A percentile compares a stretch with the other conserved stretches of the same genome.
These are phyloP conservation scores for Anguilla japonica DNA, from an alignment of 2,113 vertebrate genomes.

Conservation along the genomic window DNA sequence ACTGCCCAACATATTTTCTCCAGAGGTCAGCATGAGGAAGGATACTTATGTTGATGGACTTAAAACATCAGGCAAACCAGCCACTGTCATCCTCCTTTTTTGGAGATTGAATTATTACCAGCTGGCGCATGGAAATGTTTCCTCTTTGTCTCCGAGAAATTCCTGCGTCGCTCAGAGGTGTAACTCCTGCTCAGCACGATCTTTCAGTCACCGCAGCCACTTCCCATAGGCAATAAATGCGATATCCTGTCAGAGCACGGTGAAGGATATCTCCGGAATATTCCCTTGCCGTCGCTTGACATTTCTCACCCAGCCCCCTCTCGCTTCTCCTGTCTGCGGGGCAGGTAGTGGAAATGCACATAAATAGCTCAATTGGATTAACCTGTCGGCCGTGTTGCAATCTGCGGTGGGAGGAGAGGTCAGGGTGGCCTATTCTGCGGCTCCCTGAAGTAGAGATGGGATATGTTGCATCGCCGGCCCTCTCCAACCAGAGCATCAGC, in stretches of 20 bases:
- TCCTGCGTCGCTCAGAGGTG: neutral
- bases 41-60: neutral
- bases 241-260: neutral
- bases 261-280: neutral
- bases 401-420: neutral
- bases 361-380: conserved; percentile 7
- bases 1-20: neutral
- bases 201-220: neutral
- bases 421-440: neutral
- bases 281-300: neutral
- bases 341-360: neutral
- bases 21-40: neutral
- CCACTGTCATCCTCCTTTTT: neutral
- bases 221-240: conserved; percentile 7
- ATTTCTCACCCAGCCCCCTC: neutral
- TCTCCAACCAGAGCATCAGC: neutral
- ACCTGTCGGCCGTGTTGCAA: neutral
- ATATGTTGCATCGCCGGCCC: neutral
- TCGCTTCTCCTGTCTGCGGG: neutral
- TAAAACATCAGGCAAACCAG: neutral
- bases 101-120: neutral
- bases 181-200: neutral
- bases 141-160: neutral
- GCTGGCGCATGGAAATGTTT: neutral
- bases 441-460: neutral